Conservation (phyloP, 92 coral and sea anemone genomes). For the Palythoa grandis region DNA sequence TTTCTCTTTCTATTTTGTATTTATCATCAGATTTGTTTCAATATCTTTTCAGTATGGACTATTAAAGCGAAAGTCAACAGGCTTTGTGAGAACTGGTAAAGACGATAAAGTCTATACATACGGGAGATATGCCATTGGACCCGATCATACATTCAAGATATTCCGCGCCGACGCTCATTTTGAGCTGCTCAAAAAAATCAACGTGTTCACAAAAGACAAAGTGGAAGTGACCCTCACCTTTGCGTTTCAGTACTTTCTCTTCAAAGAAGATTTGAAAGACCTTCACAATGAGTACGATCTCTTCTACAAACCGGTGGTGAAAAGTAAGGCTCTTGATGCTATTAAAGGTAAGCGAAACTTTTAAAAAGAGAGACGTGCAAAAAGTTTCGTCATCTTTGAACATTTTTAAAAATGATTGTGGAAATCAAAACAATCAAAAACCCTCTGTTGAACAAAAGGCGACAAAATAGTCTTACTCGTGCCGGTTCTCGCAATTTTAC, state of each 20-base stretch:
- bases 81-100: constrained; percentile 13
- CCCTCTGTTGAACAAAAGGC: no score
- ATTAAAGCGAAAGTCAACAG: constrained; percentile 39
- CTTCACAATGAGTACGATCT: constrained; percentile 47
- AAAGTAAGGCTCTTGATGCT: constrained; percentile 52
- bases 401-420: no score
- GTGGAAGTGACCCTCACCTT: constrained; percentile 36
- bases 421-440: no score
- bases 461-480: no score
- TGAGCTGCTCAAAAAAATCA: not conserved
- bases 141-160: constrained; percentile 42
- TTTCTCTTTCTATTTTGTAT: not conserved
- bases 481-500: no score
- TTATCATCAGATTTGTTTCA: not conserved
- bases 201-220: constrained; percentile 39
- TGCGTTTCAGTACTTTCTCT: constrained; percentile 41
- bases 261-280: constrained; percentile 26
- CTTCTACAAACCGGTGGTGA: constrained; percentile 36
- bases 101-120: constrained; percentile 10
- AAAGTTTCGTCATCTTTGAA: no score
- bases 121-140: constrained; percentile 38
- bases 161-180: constrained; percentile 40
- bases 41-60: constrained; percentile 21
- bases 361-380: not conserved
- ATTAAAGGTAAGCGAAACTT: constrained; percentile 32